Conservation (phyloP, 2,797 vertebrate species). For the Leptodactylus fallax region DNA sequence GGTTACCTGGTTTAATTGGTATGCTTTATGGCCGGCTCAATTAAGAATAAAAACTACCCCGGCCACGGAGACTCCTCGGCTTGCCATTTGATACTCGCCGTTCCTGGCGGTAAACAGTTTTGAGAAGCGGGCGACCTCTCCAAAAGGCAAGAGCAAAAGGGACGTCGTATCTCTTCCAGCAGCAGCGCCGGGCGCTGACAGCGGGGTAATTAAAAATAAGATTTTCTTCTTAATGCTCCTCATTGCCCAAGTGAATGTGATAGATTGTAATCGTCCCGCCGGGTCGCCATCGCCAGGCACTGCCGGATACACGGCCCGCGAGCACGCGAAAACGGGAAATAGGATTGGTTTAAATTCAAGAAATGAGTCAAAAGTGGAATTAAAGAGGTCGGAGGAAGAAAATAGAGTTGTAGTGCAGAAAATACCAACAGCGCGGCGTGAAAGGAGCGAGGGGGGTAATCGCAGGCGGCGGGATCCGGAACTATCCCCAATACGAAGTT, state of each 20-base stretch:
- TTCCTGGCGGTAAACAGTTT: background rate
- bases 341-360: too few species aligned
- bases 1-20: conserved; percentile 54
- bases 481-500: too few species aligned
- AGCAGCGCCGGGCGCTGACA: background rate
- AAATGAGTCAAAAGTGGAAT: too few species aligned
- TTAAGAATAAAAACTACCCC: conserved; percentile 3
- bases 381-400: too few species aligned
- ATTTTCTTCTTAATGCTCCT: background rate
- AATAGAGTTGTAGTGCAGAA: too few species aligned
- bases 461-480: too few species aligned
- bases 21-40: conserved; percentile 50
- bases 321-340: too few species aligned
- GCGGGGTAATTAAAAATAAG: background rate
- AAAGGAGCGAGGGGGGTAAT: too few species aligned
- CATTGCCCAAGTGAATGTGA: background rate
- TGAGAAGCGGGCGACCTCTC: conserved; percentile 12
- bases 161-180: conserved; percentile 4
- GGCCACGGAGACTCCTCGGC: background rate
- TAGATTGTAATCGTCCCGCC: background rate
- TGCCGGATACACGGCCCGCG: too few species aligned
- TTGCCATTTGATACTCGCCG: background rate
- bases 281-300: too few species aligned
- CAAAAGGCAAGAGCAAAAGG: conserved; percentile 17
- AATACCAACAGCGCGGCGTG: too few species aligned